A percentile compares a stretch with the other conserved stretches of the same genome.
These are phyloP conservation scores for Porites divaricata DNA, from an alignment of 92 coral and sea anemone genomes.

Conservation along the genomic window DNA sequence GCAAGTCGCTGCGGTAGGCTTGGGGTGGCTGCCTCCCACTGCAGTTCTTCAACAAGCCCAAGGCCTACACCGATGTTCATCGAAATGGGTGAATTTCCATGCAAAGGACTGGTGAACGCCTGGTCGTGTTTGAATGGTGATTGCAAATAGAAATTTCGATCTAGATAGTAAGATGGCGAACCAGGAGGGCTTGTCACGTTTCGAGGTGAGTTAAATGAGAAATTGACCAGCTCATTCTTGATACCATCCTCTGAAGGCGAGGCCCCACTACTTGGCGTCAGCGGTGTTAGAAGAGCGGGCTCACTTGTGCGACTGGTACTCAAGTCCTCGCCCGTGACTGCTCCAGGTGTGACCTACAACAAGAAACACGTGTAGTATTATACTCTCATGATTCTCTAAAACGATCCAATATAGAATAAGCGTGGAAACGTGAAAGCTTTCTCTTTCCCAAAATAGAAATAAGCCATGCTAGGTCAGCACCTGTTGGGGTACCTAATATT, in stretches of 20 bases:
- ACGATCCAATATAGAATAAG: not conserved
- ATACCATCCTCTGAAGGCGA: slow-evolving; percentile 53
- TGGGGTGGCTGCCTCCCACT: slow-evolving; percentile 49
- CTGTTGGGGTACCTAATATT: too few species aligned
- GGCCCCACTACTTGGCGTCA: slow-evolving; percentile 60
- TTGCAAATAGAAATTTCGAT: slow-evolving; percentile 45
- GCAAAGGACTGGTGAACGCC: slow-evolving; percentile 20
- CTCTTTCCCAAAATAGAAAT: not conserved
- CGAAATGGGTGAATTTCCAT: not conserved
- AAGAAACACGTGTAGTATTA: not conserved
- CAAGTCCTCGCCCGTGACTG: slow-evolving; percentile 44
- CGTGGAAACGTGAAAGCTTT: not conserved
- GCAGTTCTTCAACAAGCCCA: slow-evolving; percentile 16
- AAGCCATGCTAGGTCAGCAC: not conserved
- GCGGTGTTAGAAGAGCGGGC: slow-evolving; percentile 70
- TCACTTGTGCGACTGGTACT: slow-evolving; percentile 53
- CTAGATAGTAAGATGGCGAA: slow-evolving; percentile 55
- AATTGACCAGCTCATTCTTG: slow-evolving; percentile 30
- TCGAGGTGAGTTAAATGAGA: slow-evolving; percentile 36
- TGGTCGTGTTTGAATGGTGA: slow-evolving; percentile 37
- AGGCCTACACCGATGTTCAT: slow-evolving; percentile 4
- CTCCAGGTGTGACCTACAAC: slow-evolving; percentile 64
- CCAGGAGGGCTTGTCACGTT: slow-evolving; percentile 16
- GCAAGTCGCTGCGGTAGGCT: slow-evolving; percentile 24
- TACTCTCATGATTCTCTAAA: too few species aligned